phyloP scores from a whole-genome alignment of 2,113 vertebrate genomes.

The Ailuropoda melanoleuca region DNA sequence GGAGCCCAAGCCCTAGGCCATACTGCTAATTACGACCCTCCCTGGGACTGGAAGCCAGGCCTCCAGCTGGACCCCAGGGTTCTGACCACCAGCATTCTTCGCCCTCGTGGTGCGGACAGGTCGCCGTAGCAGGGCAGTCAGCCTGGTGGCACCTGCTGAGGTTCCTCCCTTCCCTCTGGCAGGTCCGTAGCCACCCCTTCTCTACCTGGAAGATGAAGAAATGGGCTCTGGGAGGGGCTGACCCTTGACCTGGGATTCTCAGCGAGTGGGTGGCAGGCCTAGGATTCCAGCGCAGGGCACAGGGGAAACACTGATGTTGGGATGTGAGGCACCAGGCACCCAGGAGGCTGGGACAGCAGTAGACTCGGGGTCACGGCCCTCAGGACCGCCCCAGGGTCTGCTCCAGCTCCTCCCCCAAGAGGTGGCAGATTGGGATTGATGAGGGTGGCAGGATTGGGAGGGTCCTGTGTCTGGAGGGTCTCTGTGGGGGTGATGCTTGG shows the following conservation, averaged over 20 bases:
- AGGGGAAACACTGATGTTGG: too few species aligned
- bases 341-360: not conserved
- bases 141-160: fast-evolving
- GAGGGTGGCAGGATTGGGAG: not conserved
- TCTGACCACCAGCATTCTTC: not conserved
- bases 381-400: not conserved
- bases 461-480: not conserved
- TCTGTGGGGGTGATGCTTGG: not conserved
- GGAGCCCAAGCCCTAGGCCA: not conserved
- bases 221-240: not conserved
- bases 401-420: not conserved
- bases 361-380: not conserved
- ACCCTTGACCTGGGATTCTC: not conserved
- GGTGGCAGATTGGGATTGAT: too few species aligned
- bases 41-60: not conserved
- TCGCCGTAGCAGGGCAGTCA: fast-evolving
- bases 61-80: fast-evolving
- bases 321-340: not conserved
- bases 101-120: fast-evolving
- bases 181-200: not conserved
- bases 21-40: fast-evolving
- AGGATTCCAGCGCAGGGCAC: not conserved
- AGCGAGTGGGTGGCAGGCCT: not conserved
- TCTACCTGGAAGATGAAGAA: not conserved
- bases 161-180: not conserved